Evolutionary conservation across 1,140 invertebrate genomes (phyloP).

Genomic region (Maniola jurtina): DNA sequence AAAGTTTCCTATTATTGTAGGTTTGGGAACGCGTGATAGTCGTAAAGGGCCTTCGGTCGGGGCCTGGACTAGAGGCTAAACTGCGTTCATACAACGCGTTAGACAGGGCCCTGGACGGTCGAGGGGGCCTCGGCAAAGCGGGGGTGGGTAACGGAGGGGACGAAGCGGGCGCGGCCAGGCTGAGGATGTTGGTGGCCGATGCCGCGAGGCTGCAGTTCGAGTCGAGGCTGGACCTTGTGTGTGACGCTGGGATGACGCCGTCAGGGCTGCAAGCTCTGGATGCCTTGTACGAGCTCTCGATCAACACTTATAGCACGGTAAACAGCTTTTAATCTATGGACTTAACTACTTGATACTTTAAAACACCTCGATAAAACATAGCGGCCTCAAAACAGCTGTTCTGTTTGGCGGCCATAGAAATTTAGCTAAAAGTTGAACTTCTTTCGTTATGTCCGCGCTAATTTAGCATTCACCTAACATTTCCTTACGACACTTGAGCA

Average conservation of each 20-base stretch:
- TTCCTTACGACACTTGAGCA: no score
- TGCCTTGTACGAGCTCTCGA: conserved; percentile 55
- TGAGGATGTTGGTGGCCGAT: conserved; percentile 56
- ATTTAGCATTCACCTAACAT: no score
- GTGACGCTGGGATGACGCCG: conserved; percentile 58
- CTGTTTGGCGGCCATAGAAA: no score
- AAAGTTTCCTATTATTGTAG: conserved; percentile 25
- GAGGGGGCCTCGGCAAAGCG: conserved; percentile 30
- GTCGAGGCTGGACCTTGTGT: conserved; percentile 52
- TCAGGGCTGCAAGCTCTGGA: conserved; percentile 48
- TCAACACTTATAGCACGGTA: conserved; percentile 62
- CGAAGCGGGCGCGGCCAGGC: conserved; percentile 29
- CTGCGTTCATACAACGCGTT: conserved; percentile 55
- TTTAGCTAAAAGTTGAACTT: no score
- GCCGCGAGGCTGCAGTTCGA: conserved; percentile 58
- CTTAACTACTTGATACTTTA: no score
- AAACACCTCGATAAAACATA: no score
- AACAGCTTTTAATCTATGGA: no score
- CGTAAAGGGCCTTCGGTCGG: conserved; percentile 39
- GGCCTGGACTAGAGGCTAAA: conserved; percentile 44
- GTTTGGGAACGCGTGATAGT: conserved; percentile 62
- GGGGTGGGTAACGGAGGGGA: conserved; percentile 1
- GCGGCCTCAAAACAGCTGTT: no score
- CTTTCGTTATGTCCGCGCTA: no score
- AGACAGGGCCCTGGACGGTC: conserved; percentile 59